Conservation (phyloP, 2,797 vertebrate species). For the Carduelis carduelis region DNA sequence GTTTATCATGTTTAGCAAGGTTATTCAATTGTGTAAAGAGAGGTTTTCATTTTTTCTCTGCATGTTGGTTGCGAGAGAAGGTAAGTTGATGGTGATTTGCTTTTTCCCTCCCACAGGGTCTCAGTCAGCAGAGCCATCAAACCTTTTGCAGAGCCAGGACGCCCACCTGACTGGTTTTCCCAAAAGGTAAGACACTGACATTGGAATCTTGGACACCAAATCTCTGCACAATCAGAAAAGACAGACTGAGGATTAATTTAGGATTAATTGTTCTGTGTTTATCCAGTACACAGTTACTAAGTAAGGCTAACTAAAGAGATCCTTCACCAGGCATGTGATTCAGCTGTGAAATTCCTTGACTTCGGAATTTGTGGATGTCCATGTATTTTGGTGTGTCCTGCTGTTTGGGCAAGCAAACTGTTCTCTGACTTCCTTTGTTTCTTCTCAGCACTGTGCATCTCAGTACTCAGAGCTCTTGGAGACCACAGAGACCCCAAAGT, state of each 20-base stretch:
- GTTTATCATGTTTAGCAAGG: fast-evolving
- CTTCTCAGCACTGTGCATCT: constrained; percentile 92
- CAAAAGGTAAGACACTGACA: constrained; percentile 83
- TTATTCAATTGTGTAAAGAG: not conserved
- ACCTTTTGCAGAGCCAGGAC: constrained; percentile 92
- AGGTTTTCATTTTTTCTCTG: not conserved
- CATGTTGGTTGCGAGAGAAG: not conserved
- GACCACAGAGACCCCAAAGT: constrained; percentile 96
- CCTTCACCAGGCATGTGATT: not conserved
- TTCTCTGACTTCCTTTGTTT: constrained; percentile 39
- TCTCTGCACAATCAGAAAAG: not conserved
- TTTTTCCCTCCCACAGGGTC: constrained; percentile 79
- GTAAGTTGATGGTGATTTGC: not conserved
- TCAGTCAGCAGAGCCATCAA: constrained; percentile 98
- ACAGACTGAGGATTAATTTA: not conserved
- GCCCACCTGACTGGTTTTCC: constrained; percentile 97
- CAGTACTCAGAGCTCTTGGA: constrained; percentile 96
- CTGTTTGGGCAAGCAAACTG: not conserved
- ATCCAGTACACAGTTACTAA: not conserved
- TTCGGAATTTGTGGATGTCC: not conserved
- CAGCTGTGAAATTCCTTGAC: not conserved
- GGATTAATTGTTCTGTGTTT: not conserved
- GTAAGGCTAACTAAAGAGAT: not conserved
- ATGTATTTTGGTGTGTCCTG: not conserved
- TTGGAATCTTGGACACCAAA: not conserved